Base-by-base conservation (phyloP, 2,113 vertebrate species). In the Muscicapa adusta region DNA sequence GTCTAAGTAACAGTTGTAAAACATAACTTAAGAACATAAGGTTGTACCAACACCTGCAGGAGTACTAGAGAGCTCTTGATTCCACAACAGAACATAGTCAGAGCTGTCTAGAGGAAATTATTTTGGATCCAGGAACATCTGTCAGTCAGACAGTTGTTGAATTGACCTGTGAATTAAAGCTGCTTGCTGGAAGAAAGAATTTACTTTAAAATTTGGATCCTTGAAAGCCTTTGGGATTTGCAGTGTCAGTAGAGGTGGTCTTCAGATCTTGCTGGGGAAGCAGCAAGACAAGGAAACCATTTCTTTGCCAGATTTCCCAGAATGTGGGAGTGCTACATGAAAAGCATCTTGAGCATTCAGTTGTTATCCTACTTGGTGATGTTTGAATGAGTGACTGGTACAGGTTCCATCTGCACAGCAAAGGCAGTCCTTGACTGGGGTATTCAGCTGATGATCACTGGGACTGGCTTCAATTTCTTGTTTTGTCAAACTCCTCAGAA, bases 21-120 rank as follows among this genome's bases (percentile, higher is more conserved):
- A 33, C 2, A 4, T 28, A 38, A 38, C 29, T 71, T 31, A 36
- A 45, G 36, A 78, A 15, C 25, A 16, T 28, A 24, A 10, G 24
- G n/a, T 62, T 2, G 1, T 43, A 48, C 45, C 14, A 29, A 33
- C 25, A 22, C 18, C 48, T 36, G 0, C 54, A 57, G 31, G 40
- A 57, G 31, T 54, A 8, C 31, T 45, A 10, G 58, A 53, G 71
- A 48, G 18, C 31, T 38, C 42, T 31, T 66, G 53, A 53, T 60
- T 43, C 15, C 22, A 25, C 20, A 34, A 2, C 8, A 61, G 25
- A 28, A 86, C 24, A 20, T 70, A 23, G 12, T 56, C 62, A 45
- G 15, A 38, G 36, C 13, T 57, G 19, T 36, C 18, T 38, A 15
- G 61, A 62, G n/a, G 43, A 51, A 29, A 26, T 31, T 10, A 17